phyloP scores from a whole-genome alignment of 2,888 invertebrate species.

The Cremastinae sp. region DNA sequence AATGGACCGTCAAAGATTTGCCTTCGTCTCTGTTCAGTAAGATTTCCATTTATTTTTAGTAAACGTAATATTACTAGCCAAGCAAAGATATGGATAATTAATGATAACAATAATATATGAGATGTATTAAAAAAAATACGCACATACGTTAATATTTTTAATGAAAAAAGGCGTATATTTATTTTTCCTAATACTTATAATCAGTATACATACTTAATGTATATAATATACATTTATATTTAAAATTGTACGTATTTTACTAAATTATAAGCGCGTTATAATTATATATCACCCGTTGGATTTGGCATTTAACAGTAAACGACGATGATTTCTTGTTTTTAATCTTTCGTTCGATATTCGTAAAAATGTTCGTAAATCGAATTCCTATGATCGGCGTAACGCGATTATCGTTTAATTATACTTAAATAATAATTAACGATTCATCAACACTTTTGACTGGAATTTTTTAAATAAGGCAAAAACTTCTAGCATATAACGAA shows the following conservation, averaged over 20 bases:
- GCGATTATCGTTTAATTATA: not conserved
- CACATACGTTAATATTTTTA: conserved; percentile 63
- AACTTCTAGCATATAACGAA: too few relatives aligned
- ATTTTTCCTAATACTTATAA: conserved; percentile 9
- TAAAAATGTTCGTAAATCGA: not conserved
- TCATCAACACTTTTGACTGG: too few relatives aligned
- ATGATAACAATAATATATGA: conserved; percentile 33
- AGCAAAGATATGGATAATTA: conserved; percentile 26
- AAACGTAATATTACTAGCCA: conserved; percentile 13
- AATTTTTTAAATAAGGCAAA: not conserved
- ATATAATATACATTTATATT: conserved; percentile 3
- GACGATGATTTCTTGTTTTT: not conserved
- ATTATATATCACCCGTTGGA: conserved; percentile 43
- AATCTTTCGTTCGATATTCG: conserved; percentile 3
- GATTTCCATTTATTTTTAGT: conserved; percentile 14
- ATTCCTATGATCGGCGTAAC: conserved; percentile 31
- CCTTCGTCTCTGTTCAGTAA: conserved; percentile 21
- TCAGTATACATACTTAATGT: conserved; percentile 4
- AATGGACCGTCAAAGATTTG: conserved; percentile 42
- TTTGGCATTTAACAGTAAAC: conserved; percentile 34
- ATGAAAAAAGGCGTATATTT: conserved; percentile 64
- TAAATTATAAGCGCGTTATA: conserved; percentile 28
- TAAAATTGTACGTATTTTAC: conserved; percentile 14
- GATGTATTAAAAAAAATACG: conserved; percentile 64
- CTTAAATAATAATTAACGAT: too few relatives aligned